Percentiles rank a stretch among this genome's conserved stretches.
Conservation (phyloP, 2,113 vertebrate genomes). For the Sapajus apella region DNA sequence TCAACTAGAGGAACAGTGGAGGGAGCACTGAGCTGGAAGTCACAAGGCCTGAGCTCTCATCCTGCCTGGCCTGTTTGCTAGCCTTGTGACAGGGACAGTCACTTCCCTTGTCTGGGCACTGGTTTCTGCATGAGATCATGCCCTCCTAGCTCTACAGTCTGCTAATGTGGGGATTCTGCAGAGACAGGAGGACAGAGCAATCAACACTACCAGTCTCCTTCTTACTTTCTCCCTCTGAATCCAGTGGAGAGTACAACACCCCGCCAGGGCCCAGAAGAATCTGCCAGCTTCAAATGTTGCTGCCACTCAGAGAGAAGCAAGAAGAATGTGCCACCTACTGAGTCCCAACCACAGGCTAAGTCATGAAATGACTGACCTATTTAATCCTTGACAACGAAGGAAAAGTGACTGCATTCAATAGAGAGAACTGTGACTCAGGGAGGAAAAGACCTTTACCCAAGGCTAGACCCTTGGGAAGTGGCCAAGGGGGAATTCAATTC, state of each 20-base stretch:
- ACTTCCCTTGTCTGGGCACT: conserved; percentile 36
- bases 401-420: not conserved
- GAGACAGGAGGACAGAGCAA: not conserved
- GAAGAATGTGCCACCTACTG: not conserved
- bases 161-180: not conserved
- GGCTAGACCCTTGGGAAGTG: not conserved
- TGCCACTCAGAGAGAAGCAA: no score
- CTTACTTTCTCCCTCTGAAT: not conserved
- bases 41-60: conserved; percentile 20
- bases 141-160: not conserved
- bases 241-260: not conserved
- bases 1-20: rapidly evolving
- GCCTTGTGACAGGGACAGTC: conserved; percentile 23
- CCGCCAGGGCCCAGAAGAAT: not conserved
- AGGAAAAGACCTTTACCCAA: not conserved
- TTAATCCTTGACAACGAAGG: not conserved
- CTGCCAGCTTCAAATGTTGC: not conserved
- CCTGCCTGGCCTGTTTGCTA: not conserved
- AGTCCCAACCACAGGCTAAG: not conserved
- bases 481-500: no score
- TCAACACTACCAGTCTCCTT: not conserved
- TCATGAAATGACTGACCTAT: not conserved
- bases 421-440: not conserved
- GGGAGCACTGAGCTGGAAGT: not conserved
- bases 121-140: not conserved